Base-by-base conservation (phyloP, 2,797 vertebrate species). In the Lycodopsis pacificus region DNA sequence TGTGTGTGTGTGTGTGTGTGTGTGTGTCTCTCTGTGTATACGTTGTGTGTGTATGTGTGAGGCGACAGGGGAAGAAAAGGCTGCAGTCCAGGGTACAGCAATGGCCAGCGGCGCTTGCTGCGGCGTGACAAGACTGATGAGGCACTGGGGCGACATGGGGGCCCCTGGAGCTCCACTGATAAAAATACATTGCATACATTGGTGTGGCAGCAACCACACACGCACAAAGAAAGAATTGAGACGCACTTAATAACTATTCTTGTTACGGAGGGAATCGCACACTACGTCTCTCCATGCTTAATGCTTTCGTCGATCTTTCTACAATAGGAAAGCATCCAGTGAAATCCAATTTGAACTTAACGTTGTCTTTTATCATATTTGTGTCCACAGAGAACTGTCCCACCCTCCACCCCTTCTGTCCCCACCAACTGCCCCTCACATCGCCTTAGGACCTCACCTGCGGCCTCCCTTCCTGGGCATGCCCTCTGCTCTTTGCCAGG, bases 391-490 rank as follows among this genome's bases (percentile, higher is more conserved):
- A 90, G 95, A 96, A 36, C 95, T 98, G 77, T 95, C 97, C 46
- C 97, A 97, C 79, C 97, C 97, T 0, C 96, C 97, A 0, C 96
- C 97, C 8, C 90, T 99, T 85, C 96, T 99, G 82, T 97, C 98
- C 0, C 96, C 97, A 36, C 97, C 98, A 87, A 97, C 96, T 0
- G 97, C 96, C 3, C 97, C 98, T 77, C 98, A 99, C 88, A 97
- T 99, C 49, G 95, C 98, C 65, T 94, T 99, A 93, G 97, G 97
- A 58, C 95, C 97, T 78, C 98, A 99, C 83, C 89, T 99, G 90
- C 95, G 97, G 90, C 97, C 98, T 32, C 98, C 98, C 2, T 97
- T 99, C 87, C 91, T 99, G 54, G 97, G 97, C 92, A 95, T 99
- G 94, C 97, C 97, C 73, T 97, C 98, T 0, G 95, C 97, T 38